Conservation (phyloP, 2,797 vertebrate species). For the Lagocephalus sceleratus region DNA sequence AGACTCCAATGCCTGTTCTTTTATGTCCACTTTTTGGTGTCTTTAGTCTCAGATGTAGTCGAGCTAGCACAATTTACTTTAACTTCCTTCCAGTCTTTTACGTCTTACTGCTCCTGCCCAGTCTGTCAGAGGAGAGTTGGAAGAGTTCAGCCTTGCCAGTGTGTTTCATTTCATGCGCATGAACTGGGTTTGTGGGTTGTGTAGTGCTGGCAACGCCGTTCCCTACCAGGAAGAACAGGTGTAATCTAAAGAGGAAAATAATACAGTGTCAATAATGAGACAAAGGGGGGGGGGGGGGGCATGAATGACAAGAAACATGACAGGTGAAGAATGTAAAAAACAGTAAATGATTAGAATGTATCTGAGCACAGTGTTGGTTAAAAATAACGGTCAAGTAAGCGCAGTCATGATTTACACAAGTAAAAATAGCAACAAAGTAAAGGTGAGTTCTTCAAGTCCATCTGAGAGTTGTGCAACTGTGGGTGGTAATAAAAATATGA, state of each 20-base stretch:
- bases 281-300: conserved; percentile 13
- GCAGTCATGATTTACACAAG: conserved; percentile 65
- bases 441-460: conserved; percentile 56
- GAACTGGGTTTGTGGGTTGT: conserved; percentile 3
- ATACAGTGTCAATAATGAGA: too few relatives aligned
- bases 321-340: background rate
- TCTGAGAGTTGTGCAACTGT: conserved; percentile 4
- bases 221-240: conserved; percentile 37
- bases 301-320: conserved; percentile 7
- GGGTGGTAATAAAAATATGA: conserved; percentile 33
- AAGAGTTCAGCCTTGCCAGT: too few relatives aligned
- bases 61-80: too few relatives aligned
- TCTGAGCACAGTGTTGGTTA: conserved; percentile 5
- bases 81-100: too few relatives aligned
- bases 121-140: too few relatives aligned
- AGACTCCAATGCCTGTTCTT: too few relatives aligned
- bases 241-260: conserved; percentile 28
- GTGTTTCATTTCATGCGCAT: too few relatives aligned
- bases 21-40: too few relatives aligned
- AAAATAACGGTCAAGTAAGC: conserved; percentile 63
- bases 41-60: too few relatives aligned
- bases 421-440: conserved; percentile 59
- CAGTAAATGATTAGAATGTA: background rate
- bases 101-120: too few relatives aligned
- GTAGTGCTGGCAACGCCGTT: conserved; percentile 17